Percentiles rank a stretch among this genome's conserved stretches.
These are phyloP conservation scores for Limnephilus lunatus DNA, from an alignment of 2,888 invertebrate genomes.

Conservation along the genomic window DNA sequence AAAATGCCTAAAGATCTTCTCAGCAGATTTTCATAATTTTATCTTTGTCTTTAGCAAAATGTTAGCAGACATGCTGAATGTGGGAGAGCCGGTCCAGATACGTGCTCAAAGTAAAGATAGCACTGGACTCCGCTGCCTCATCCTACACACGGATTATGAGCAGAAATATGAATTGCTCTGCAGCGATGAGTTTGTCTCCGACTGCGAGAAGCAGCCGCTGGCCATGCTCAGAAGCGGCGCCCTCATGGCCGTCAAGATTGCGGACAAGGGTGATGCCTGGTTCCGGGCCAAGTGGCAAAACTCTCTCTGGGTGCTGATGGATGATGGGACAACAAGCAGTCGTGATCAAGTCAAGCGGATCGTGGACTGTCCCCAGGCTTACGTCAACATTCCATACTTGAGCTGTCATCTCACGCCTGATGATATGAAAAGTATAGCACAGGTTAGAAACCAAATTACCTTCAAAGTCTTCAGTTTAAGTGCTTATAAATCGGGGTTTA, in stretches of 20 bases:
- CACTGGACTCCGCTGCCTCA: not conserved
- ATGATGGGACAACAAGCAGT: not conserved
- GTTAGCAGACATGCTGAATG: not conserved
- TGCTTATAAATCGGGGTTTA: too few species aligned
- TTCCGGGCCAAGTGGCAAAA: not conserved
- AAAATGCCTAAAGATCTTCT: not conserved
- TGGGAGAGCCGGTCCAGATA: not conserved
- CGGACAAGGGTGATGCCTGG: not conserved
- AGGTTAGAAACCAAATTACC: not conserved
- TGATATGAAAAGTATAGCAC: not conserved
- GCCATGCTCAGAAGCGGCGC: not conserved
- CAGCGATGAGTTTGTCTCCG: not conserved
- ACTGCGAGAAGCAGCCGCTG: not conserved
- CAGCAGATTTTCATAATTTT: not conserved
- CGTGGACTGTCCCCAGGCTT: not conserved
- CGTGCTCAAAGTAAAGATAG: not conserved
- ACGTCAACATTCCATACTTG: slow-evolving; percentile 17
- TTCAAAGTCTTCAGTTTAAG: too few species aligned
- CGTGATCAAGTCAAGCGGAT: not conserved
- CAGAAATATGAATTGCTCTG: not conserved
- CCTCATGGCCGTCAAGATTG: not conserved
- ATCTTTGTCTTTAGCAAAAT: not conserved
- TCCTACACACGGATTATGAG: not conserved
- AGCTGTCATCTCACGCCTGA: slow-evolving; percentile 10
- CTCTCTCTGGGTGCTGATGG: slow-evolving; percentile 19